Evolutionary conservation across 2,888 invertebrate genomes (phyloP).

Genomic region (Auanema sp.): DNA sequence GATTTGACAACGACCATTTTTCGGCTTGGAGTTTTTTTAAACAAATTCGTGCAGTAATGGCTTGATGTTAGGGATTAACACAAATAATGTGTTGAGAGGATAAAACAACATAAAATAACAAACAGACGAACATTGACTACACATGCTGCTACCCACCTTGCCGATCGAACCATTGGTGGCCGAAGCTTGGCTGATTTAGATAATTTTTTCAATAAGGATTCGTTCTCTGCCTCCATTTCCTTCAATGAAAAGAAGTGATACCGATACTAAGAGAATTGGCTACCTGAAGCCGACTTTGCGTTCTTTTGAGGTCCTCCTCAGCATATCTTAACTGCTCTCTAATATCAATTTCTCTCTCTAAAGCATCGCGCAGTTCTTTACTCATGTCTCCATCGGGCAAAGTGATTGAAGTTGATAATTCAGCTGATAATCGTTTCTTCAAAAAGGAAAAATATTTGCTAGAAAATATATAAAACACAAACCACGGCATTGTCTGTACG

Average conservation of each 20-base stretch:
- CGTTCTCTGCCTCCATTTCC: slow-evolving; percentile 94
- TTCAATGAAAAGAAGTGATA: slow-evolving; percentile 69
- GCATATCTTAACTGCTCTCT: slow-evolving; percentile 88
- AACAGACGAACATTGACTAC: slow-evolving; percentile 9
- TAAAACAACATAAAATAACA: slow-evolving; percentile 7
- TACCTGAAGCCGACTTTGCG: slow-evolving; percentile 51
- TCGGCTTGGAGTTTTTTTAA: neutral
- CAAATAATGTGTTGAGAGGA: neutral
- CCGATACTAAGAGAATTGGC: neutral
- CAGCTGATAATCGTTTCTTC: slow-evolving; percentile 50
- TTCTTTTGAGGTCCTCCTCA: slow-evolving; percentile 82
- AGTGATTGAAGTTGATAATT: slow-evolving; percentile 34
- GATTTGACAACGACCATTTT: neutral
- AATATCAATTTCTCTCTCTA: slow-evolving; percentile 89
- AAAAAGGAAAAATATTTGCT: slow-evolving; percentile 3
- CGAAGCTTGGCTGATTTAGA: slow-evolving; percentile 84
- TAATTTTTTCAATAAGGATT: slow-evolving; percentile 88
- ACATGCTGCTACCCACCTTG: slow-evolving; percentile 41
- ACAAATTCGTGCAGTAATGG: neutral
- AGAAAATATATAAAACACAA: slow-evolving; percentile 1
- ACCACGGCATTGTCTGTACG: slow-evolving; percentile 52
- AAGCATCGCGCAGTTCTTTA: slow-evolving; percentile 81
- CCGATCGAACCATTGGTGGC: slow-evolving; percentile 63
- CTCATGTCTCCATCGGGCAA: slow-evolving; percentile 68
- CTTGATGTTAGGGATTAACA: neutral